Evolutionary conservation across 64 coral and sea anemone genomes (phyloP).

Genomic region (Montipora sp.): DNA sequence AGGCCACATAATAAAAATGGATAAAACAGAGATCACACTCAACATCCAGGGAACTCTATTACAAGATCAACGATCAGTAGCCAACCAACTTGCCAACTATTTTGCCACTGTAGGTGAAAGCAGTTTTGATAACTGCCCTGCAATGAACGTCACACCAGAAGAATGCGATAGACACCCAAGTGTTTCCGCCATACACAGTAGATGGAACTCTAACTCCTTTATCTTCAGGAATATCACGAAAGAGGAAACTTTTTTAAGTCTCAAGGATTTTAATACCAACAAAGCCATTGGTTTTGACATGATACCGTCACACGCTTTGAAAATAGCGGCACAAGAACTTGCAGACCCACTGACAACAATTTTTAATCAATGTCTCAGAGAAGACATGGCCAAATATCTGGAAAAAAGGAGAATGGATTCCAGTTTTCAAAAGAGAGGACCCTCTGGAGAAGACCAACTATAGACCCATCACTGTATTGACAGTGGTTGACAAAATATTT

Average conservation of each 20-base stretch:
- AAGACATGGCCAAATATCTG: too few relatives aligned
- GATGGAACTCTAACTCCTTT: neutral
- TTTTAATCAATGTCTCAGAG: too few relatives aligned
- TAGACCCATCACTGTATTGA: too few relatives aligned
- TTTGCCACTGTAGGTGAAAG: slow-evolving; percentile 30
- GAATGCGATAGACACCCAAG: neutral
- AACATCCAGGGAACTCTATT: neutral
- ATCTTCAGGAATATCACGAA: neutral
- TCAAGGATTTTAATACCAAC: slow-evolving; percentile 18
- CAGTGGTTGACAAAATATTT: too few relatives aligned
- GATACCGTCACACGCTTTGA: neutral
- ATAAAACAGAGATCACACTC: slow-evolving; percentile 1
- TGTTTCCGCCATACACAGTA: neutral
- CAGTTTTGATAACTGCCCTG: neutral
- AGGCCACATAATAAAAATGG: slow-evolving; percentile 18
- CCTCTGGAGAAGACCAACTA: too few relatives aligned
- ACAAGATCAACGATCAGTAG: neutral
- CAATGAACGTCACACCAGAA: neutral
- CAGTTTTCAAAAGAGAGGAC: too few relatives aligned
- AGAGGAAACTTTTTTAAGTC: neutral
- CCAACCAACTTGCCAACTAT: slow-evolving; percentile 9
- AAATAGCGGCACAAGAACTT: neutral
- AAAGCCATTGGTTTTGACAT: slow-evolving; percentile 26
- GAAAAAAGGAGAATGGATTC: too few relatives aligned
- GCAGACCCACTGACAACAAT: too few relatives aligned